These are phyloP conservation scores for Limanda limanda DNA, from an alignment of 2,113 vertebrate species.

Conservation along the genomic window DNA sequence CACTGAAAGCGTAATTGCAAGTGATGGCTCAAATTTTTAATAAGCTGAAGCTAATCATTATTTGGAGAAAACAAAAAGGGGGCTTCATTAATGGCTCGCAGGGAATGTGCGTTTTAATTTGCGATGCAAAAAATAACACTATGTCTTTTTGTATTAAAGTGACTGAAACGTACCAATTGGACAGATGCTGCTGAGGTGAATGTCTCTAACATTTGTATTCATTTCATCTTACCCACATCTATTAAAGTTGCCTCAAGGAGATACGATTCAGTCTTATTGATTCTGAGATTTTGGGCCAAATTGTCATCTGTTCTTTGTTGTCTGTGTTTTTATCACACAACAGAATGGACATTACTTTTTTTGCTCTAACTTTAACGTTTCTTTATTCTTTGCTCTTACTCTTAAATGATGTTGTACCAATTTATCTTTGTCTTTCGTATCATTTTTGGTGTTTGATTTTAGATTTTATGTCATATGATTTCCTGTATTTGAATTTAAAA, in stretches of 20 bases:
- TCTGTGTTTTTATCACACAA: not conserved
- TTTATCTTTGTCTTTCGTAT: not conserved
- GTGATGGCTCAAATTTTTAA: not conserved
- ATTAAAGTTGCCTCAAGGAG: not conserved
- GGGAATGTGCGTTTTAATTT: not conserved
- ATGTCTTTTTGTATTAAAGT: not conserved
- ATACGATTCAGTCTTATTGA: not conserved
- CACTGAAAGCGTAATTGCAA: not conserved
- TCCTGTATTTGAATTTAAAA: too few relatives aligned
- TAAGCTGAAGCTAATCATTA: constrained; percentile 24
- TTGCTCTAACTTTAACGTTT: not conserved
- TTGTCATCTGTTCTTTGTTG: not conserved
- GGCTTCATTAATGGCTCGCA: not conserved
- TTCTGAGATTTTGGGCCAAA: not conserved
- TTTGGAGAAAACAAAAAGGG: constrained; percentile 3
- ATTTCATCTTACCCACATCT: not conserved
- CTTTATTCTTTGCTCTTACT: not conserved
- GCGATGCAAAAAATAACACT: not conserved
- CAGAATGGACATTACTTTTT: not conserved
- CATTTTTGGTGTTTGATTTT: not conserved
- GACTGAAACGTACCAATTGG: not conserved
- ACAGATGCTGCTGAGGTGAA: too few relatives aligned
- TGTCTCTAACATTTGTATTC: not conserved
- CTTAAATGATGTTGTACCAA: not conserved
- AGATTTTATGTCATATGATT: too few relatives aligned